Base-by-base conservation (phyloP, 2,113 vertebrate genomes). In the Cyanoramphus novaezelandiae region DNA sequence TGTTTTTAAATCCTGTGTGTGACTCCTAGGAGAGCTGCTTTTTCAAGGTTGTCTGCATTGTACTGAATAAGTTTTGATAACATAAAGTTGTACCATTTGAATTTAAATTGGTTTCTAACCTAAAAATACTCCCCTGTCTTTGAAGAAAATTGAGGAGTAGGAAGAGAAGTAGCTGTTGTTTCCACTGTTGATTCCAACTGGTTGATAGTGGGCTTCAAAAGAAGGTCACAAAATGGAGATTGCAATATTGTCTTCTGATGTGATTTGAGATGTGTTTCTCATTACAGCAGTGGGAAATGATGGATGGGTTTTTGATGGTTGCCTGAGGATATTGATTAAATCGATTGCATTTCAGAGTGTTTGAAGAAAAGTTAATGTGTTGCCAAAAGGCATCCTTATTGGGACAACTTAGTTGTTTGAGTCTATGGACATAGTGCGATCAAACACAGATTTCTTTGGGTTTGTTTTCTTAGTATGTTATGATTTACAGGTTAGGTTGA, bases 291-390 rank as follows among this genome's bases (percentile, higher is more conserved):
- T 23, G 67, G 41, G 52, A 81, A 63, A 16, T 43, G 86, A n/a
- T 89, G 80, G 83, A 47, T 9, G 5, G 39, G 7, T 49, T 74
- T 74, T n/a, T 89, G 88, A 68, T 64, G 69, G 74, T 92, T 1
- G 1, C 68, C 86, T 53, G 82, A 82, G 69, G 92, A 84, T 59
- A 55, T 27, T 24, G 80, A 81, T 93, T 41, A 67, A 90, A 86
- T 37, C 0, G 3, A 7, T 21, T 53, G 65, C 9, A 0, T 78
- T 90, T 57, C 24, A 12, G 44, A 77, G 41, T 49, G 80, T 81
- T 90, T 86, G 33, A 65, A 86, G 86, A 93, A 70, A 63, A 83
- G 86, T 92, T 92, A 78, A 74, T 77, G 31, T 91, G 80, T 88
- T 86, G 80, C 82, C 91, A 63, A 41, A 68, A 83, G 86, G 79